Percentiles rank a stretch among this genome's conserved stretches.
Evolutionary conservation across 2,888 invertebrate genomes (phyloP).

Genomic region (Stenurella melanura): DNA sequence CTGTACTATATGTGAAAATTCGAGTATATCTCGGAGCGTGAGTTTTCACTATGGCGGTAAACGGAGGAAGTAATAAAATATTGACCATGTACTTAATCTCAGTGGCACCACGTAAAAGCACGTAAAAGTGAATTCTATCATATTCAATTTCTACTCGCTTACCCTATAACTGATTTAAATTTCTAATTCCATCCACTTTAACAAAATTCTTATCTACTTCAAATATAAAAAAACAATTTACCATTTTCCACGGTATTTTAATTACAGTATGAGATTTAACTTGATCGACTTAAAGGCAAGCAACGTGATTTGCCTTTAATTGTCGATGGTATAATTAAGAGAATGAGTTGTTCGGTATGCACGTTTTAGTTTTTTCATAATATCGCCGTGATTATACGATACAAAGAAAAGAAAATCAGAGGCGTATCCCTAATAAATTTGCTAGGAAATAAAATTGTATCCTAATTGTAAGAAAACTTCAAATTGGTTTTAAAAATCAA

Average conservation of each 20-base stretch:
- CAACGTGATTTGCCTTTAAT: constrained; percentile 31
- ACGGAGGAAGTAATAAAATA: too few species aligned
- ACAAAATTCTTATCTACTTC: neutral
- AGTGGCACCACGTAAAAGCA: too few species aligned
- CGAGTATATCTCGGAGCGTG: too few species aligned
- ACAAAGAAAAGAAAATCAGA: neutral
- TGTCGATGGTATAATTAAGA: constrained; percentile 43
- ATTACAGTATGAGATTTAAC: constrained; percentile 1
- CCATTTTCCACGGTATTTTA: neutral
- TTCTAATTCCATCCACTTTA: neutral
- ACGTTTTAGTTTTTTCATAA: constrained; percentile 29
- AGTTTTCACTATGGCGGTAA: too few species aligned
- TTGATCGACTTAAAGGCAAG: constrained; percentile 4
- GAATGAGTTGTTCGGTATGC: constrained; percentile 36
- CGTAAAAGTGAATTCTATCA: too few species aligned
- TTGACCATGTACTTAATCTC: too few species aligned
- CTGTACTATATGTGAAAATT: too few species aligned
- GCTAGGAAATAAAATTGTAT: neutral
- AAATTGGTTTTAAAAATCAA: too few species aligned
- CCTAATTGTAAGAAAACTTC: too few species aligned
- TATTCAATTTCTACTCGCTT: too few species aligned
- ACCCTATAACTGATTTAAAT: neutral
- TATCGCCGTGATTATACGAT: constrained; percentile 22
- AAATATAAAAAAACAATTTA: neutral
- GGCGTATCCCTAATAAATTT: neutral